Conservation (phyloP, 2,888 invertebrate genomes). For the Hypselothyrea guttata region DNA sequence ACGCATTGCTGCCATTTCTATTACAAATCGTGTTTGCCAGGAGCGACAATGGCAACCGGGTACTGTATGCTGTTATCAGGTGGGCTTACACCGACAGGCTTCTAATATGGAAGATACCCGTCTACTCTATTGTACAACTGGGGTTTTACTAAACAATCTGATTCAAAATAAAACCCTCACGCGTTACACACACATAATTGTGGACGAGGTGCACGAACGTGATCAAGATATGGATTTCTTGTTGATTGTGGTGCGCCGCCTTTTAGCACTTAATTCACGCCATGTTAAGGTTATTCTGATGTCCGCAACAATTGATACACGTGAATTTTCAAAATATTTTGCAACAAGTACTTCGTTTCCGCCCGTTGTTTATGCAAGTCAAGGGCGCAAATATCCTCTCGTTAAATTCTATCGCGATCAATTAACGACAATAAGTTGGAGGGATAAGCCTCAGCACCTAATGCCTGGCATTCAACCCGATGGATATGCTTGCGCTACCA, state of each 20-base stretch:
- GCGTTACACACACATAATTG: slow-evolving; percentile 92
- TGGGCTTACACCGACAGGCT: slow-evolving; percentile 77
- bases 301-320: slow-evolving; percentile 95
- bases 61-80: slow-evolving; percentile 94
- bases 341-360: slow-evolving; percentile 81
- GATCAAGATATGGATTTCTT: slow-evolving; percentile 96
- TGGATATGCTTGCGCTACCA: slow-evolving; percentile 85
- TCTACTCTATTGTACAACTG: slow-evolving; percentile 94
- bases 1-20: slow-evolving; percentile 95
- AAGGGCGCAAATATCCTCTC: slow-evolving; percentile 84
- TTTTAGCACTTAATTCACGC: slow-evolving; percentile 86
- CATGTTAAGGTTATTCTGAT: slow-evolving; percentile 91
- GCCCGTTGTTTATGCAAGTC: slow-evolving; percentile 84
- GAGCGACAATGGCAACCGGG: slow-evolving; percentile 93
- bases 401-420: slow-evolving; percentile 86
- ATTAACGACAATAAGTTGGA: slow-evolving; percentile 79
- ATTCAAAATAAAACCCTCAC: slow-evolving; percentile 88
- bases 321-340: slow-evolving; percentile 79
- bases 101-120: slow-evolving; percentile 84
- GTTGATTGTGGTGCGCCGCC: slow-evolving; percentile 90
- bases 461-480: slow-evolving; percentile 85
- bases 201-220: slow-evolving; percentile 97
- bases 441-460: slow-evolving; percentile 58
- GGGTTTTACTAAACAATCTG: slow-evolving; percentile 90
- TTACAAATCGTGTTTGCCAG: slow-evolving; percentile 91